Evolutionary conservation across 2,113 vertebrate species (phyloP).

Genomic region (Pangasianodon gigas): DNA sequence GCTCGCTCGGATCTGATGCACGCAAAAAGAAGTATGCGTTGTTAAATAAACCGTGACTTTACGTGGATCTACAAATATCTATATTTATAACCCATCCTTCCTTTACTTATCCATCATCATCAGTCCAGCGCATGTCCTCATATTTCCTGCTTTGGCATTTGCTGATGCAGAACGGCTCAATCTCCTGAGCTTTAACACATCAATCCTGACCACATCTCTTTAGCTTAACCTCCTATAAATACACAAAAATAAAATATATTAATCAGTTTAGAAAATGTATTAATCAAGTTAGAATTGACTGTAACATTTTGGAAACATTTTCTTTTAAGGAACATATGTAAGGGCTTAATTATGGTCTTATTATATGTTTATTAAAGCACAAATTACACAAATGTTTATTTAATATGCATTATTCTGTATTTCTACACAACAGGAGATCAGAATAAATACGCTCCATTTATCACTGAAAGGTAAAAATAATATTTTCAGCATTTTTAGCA

Average conservation of each 20-base stretch:
- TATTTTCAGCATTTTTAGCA: background rate
- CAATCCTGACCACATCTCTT: constrained; percentile 1
- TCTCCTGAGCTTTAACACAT: constrained; percentile 41
- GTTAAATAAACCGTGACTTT: constrained; percentile 14
- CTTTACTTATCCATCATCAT: constrained; percentile 33
- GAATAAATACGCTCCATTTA: background rate
- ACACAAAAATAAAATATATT: background rate
- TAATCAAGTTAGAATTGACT: background rate
- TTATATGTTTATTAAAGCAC: background rate
- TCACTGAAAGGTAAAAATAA: background rate
- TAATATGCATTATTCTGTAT: background rate
- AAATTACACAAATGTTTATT: background rate
- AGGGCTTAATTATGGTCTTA: background rate
- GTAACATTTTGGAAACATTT: background rate
- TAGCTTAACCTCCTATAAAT: background rate
- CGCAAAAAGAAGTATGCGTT: background rate
- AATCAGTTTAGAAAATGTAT: background rate
- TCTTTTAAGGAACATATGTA: background rate
- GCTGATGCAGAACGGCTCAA: constrained; percentile 18
- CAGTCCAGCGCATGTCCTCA: constrained; percentile 23
- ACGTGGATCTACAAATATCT: constrained; percentile 40
- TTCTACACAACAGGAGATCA: background rate
- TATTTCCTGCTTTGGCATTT: constrained; percentile 32
- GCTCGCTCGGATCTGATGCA: background rate
- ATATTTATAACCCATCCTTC: constrained; percentile 12